These are phyloP conservation scores for Elgonia sp. DNA, from an alignment of 2,888 invertebrate species.

Conservation along the genomic window DNA sequence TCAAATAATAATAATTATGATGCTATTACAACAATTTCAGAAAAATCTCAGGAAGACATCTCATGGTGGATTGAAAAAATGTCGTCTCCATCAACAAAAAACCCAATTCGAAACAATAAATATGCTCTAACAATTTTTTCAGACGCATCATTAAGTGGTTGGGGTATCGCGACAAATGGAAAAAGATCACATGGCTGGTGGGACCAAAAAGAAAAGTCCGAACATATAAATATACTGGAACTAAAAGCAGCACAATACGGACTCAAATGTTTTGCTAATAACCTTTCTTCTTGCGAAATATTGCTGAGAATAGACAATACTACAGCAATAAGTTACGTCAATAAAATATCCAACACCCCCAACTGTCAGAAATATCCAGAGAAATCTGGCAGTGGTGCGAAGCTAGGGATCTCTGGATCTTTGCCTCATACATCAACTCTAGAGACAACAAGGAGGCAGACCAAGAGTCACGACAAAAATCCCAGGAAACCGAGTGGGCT, in stretches of 20 bases:
- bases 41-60: not conserved
- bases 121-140: conserved; percentile 42
- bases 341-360: conserved; percentile 16
- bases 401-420: conserved; percentile 74
- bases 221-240: conserved; percentile 44
- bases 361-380: conserved; percentile 35
- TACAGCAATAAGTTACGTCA: conserved; percentile 42
- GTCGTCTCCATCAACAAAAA: not conserved
- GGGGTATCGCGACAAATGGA: conserved; percentile 29
- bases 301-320: conserved; percentile 38
- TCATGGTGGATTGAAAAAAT: conserved; percentile 38
- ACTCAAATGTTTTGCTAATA: conserved; percentile 14
- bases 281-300: conserved; percentile 38
- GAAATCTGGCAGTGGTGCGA: conserved; percentile 70
- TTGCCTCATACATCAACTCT: conserved; percentile 74
- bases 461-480: conserved; percentile 71
- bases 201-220: conserved; percentile 27
- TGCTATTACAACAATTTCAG: not conserved
- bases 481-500: conserved; percentile 76
- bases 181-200: conserved; percentile 26
- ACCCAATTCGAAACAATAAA: conserved; percentile 1
- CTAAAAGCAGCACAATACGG: conserved; percentile 37
- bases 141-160: conserved; percentile 24
- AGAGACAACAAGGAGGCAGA: conserved; percentile 75
- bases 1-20: conserved; percentile 47